Percentiles rank a stretch among this genome's conserved stretches.
Evolutionary conservation across 2,113 vertebrate species (phyloP).

Genomic region (Toxostoma redivivum): DNA sequence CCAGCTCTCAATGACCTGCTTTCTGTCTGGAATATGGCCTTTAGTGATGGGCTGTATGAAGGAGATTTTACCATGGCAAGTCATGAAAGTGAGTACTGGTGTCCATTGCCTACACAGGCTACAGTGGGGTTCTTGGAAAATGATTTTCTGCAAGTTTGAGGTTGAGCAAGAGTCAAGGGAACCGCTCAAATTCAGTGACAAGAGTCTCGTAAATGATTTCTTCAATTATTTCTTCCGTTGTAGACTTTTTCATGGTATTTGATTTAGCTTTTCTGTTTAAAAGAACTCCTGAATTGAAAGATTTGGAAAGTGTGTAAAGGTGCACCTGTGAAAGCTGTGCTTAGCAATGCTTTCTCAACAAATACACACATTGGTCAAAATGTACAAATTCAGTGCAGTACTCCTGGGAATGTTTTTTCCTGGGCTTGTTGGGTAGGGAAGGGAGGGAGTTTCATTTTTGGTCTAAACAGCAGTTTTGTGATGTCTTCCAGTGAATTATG

Average conservation of each 20-base stretch:
- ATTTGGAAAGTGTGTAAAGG: neutral
- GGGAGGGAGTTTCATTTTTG: neutral
- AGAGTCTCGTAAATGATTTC: neutral
- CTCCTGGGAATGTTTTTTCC: neutral
- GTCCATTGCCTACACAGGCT: neutral
- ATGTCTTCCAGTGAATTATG: slow-evolving; percentile 89
- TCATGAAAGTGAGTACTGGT: slow-evolving; percentile 89
- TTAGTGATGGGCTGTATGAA: slow-evolving; percentile 95
- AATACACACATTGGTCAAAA: neutral
- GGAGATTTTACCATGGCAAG: slow-evolving; percentile 93
- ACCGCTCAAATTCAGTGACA: neutral
- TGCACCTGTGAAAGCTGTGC: neutral
- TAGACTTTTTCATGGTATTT: neutral
- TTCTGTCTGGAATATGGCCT: slow-evolving; percentile 97
- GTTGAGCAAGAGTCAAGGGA: neutral
- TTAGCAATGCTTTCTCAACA: neutral
- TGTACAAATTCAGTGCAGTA: neutral
- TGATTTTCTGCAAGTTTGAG: neutral
- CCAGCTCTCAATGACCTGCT: slow-evolving; percentile 96
- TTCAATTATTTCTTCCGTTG: neutral
- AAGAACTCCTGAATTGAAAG: neutral
- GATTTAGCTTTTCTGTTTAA: neutral
- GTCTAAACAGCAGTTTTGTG: neutral
- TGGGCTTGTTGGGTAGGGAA: neutral
- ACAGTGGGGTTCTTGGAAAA: neutral